Conservation (phyloP, 1,140 invertebrate species). For the Nautilus pompilius region DNA sequence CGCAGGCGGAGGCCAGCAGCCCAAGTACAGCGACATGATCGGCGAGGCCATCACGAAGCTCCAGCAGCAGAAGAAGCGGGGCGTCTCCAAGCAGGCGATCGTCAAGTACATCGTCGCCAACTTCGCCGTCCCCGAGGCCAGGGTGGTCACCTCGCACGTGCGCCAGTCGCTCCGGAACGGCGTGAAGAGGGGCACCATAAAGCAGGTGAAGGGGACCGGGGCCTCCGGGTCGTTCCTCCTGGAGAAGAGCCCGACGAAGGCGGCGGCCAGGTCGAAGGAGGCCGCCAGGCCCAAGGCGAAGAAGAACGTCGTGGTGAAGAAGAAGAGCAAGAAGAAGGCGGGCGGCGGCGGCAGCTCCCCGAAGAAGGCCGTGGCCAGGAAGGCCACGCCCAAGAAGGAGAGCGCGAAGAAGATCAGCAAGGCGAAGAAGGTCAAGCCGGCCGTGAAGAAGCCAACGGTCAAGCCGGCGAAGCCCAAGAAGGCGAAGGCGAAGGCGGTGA, state of each 20-base stretch:
- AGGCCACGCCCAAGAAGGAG: slow-evolving; percentile 12
- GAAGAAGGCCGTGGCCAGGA: slow-evolving; percentile 17
- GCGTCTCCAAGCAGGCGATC: slow-evolving; percentile 48
- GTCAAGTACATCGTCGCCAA: slow-evolving; percentile 50
- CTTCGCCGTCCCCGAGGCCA: slow-evolving; percentile 45
- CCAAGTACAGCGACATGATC: slow-evolving; percentile 32
- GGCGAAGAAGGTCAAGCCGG: slow-evolving; percentile 12
- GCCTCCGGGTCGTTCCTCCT: slow-evolving; percentile 50
- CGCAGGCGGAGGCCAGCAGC: too few species aligned
- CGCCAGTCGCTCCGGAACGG: slow-evolving; percentile 41
- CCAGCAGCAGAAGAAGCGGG: slow-evolving; percentile 37
- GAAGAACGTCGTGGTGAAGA: too few species aligned
- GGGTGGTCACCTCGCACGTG: slow-evolving; percentile 38
- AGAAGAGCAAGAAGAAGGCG: too few species aligned
- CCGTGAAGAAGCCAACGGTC: too few species aligned
- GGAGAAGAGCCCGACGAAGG: too few species aligned
- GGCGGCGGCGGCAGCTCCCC: slow-evolving; percentile 15
- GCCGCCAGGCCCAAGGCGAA: too few species aligned
- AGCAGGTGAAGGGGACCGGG: slow-evolving; percentile 47
- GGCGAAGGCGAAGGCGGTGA: slow-evolving; percentile 11
- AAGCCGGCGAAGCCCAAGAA: too few species aligned
- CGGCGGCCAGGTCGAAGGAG: slow-evolving; percentile 10
- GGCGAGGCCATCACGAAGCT: slow-evolving; percentile 19
- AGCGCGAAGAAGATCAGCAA: too few species aligned
- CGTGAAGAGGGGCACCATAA: slow-evolving; percentile 39